phyloP scores from a whole-genome alignment of 2,888 invertebrate genomes.

The Epinotia brunnichana region DNA sequence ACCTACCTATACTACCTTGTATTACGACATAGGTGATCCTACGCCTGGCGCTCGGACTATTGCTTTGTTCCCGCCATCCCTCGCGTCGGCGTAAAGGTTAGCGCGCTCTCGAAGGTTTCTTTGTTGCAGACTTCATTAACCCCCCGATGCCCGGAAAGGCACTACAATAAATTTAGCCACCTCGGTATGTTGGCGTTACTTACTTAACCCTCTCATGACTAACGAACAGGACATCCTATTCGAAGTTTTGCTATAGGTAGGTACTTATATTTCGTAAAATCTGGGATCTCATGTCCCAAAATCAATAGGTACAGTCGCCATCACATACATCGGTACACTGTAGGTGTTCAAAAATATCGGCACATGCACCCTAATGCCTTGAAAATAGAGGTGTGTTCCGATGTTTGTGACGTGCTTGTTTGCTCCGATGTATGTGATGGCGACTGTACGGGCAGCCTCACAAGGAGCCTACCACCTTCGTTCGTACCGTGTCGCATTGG shows the following conservation, averaged over 20 bases:
- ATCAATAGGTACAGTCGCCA: no score
- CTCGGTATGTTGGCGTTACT: background rate
- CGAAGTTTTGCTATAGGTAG: background rate
- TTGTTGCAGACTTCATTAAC: conserved; percentile 40
- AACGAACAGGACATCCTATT: background rate
- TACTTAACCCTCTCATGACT: background rate
- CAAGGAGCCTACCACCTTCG: no score
- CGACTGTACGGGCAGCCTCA: no score
- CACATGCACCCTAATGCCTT: no score
- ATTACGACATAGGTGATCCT: background rate
- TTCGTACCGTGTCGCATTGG: no score
- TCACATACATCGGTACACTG: no score
- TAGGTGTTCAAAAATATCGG: no score
- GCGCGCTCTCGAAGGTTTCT: conserved; percentile 23
- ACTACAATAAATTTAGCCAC: conserved; percentile 7
- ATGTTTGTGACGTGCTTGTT: no score
- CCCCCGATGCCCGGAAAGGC: conserved; percentile 10
- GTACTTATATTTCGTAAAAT: background rate
- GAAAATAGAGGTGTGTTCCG: no score
- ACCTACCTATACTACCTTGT: background rate
- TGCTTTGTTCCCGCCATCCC: conserved; percentile 19
- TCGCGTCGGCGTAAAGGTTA: conserved; percentile 27
- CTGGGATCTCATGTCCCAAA: background rate
- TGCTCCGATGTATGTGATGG: no score
- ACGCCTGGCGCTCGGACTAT: background rate